Evolutionary conservation across 2,113 vertebrate genomes (phyloP), one percentile per base, ranked within the genome.

Genomic region (Litocranius walleri): DNA sequence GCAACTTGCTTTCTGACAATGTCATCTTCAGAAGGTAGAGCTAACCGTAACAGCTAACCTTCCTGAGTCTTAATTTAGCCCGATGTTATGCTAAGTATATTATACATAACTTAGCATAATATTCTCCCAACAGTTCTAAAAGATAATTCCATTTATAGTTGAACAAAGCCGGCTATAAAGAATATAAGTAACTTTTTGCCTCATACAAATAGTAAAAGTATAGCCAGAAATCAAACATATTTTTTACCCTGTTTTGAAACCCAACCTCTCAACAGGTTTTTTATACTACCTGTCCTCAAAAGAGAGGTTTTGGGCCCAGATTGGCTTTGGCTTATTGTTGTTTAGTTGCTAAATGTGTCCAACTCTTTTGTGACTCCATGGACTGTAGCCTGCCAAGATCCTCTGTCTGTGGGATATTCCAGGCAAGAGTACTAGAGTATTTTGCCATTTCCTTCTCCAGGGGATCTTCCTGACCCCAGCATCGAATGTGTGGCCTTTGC

Each of bases 41-140:
- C 43, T 87, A 88, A 85, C 33, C 15, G 1, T 81, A 91, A 54
- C 16, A 94, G 29, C 43, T 45, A 86, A 59, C 27, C 33, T 85
- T 80, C 71, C 6, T 83, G 33, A 92, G 89, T 96, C 48, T 86
- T 94, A n/a, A 33, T 96, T 48, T 83, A 77, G 17, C 15, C 61
- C 6, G 84, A 57, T 0, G 6, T 88, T 84, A 2, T 96, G 59
- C 71, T 64, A 84, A 88, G 15, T 14, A 45, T 64, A n/a, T 56
- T 80, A 45, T 83, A 36, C 12, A n/a, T 67, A 71, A 80, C 77
- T 96, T 87, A 83, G 21, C 23, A 86, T 97, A 94, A 94, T 87
- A 30, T 40, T 36, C 78, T 96, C 93, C 15, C 16, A 48, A 50
- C n/a, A 89, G 48, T 16, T 78, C 30, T 89, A 57, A 91, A 93